phyloP scores from a whole-genome alignment of 1,140 invertebrate genomes.

The Oedothorax gibbosus region DNA sequence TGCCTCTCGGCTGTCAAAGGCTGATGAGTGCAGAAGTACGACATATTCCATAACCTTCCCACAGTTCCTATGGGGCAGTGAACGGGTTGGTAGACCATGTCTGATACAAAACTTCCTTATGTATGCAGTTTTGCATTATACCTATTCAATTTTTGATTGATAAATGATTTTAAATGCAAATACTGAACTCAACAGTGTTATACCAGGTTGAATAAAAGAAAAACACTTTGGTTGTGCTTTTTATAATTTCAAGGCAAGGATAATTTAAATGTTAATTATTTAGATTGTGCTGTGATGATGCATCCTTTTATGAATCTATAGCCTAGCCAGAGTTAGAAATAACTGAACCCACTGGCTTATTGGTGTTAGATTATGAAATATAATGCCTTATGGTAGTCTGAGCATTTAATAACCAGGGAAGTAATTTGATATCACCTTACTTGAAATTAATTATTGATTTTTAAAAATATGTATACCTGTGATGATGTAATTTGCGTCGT shows the following conservation, averaged over 20 bases:
- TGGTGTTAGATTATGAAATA: neutral
- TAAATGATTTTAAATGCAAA: too few species aligned
- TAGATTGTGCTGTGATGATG: constrained; percentile 33
- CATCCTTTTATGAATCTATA: neutral
- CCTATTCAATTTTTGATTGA: too few species aligned
- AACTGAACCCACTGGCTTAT: constrained; percentile 64
- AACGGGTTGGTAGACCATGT: constrained; percentile 45
- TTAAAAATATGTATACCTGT: constrained; percentile 1
- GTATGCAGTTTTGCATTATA: too few species aligned
- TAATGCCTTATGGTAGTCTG: constrained; percentile 18
- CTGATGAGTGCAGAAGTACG: constrained; percentile 9
- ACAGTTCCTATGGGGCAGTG: constrained; percentile 19
- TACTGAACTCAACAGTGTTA: too few species aligned
- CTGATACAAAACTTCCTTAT: constrained; percentile 6
- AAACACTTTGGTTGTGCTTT: too few species aligned
- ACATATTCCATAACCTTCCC: constrained; percentile 51
- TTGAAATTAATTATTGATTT: too few species aligned
- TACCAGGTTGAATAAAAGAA: too few species aligned
- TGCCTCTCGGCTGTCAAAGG: neutral
- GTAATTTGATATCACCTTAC: neutral
- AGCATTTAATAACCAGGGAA: neutral
- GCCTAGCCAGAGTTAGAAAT: constrained; percentile 66
- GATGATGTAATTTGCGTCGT: constrained; percentile 47
- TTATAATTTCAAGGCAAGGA: too few species aligned
- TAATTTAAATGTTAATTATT: too few species aligned